Base-by-base conservation (phyloP, 1,140 invertebrate genomes). In the Archivesica marissinica region DNA sequence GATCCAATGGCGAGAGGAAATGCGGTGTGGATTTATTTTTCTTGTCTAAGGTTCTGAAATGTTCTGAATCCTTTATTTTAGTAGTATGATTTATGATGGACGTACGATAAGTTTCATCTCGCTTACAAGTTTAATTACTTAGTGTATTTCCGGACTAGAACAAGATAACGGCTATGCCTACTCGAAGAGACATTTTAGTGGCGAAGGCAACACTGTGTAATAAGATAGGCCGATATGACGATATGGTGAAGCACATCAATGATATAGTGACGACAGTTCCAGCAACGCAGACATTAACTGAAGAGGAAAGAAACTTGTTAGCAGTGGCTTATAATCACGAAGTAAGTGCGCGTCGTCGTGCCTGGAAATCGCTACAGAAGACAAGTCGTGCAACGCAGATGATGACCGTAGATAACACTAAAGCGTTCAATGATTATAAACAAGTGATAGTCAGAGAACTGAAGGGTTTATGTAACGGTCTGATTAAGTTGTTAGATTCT, bases 301-400 rank as follows among this genome's bases (percentile, higher is more conserved):
- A 50, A 2, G 30, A 82, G 11, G 79, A 82, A 30, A 52, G 79
- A 28, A 59, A 68, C 6, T 25, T 72, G 30, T 30, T 82, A n/a
- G 44, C 79, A 7, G 68, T 82, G 3, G 79, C 79, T 7, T 82
- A 38, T 41, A 82, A 82, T 30, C 6, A 72, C 30, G 79, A 59
- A 28, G 68, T 74, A n/a, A 68, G 64, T 20, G 38, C n/a, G 9
- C 41, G 79, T 30, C 44, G 79, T 28, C 52, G 30, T 15, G 13
- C 64, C 20, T 70, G 50, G 30, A 44, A 35, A 33, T 15, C 78
- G 17, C 13, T 81, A 35, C 41, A 70, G 4, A 79, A 79, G 28
- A 13, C 66, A 44, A 6, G n/a, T 15, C 13, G 25, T 0, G 17
- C 38, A 23, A 28, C 47, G 20, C 0, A 23, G 61, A 39, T 28